Evolutionary conservation across 2,888 invertebrate species (phyloP), one percentile per base, ranked within the genome.

Genomic region (Cheilosia soror): DNA sequence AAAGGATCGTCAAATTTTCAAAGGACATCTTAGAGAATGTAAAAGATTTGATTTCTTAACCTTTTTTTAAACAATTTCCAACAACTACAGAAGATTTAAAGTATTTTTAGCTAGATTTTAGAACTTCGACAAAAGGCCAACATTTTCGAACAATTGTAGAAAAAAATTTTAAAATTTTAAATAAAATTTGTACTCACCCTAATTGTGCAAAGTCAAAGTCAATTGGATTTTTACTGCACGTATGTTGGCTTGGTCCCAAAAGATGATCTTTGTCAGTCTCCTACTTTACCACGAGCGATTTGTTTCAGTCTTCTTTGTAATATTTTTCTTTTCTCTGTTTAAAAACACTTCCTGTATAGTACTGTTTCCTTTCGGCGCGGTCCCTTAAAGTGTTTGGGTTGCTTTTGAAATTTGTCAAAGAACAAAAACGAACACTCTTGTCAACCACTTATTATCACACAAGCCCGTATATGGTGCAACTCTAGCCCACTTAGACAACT

Each of bases 301-400:
- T 40, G 27, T 33, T 49, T 9, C 0, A 11, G 57, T 40, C 27
- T 47, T 42, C 60, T 62, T 31, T 63, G 57, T 40, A 55, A 51
- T 49, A 29, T 25, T 15, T 55, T 55, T 27, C 5, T 3, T 29
- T 33, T 66, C 55, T 66, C 9, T 68, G 25, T 68, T 63, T 31
- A 47, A 11, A 66, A 58, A 49, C 69, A 84, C 84, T 84, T 84
- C 82, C 72, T 82, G 72, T 62, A 51, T 9, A n/a, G n/a, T n/a
- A 66, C 40, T 71, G 63, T 58, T 57, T 62, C 55, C 29, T 60
- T 51, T 58, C 25, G 47, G 11, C 40, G 37, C 6, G 15, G 20
- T 51, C 31, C 49, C 40, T 62, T 73, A 15, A 60, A 66, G 29
- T 40, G 66, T 60, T 69, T 75, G 9, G 31, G 55, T 51, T 51